Base-by-base conservation (phyloP, 2,113 vertebrate genomes). In the Platichthys stellatus region DNA sequence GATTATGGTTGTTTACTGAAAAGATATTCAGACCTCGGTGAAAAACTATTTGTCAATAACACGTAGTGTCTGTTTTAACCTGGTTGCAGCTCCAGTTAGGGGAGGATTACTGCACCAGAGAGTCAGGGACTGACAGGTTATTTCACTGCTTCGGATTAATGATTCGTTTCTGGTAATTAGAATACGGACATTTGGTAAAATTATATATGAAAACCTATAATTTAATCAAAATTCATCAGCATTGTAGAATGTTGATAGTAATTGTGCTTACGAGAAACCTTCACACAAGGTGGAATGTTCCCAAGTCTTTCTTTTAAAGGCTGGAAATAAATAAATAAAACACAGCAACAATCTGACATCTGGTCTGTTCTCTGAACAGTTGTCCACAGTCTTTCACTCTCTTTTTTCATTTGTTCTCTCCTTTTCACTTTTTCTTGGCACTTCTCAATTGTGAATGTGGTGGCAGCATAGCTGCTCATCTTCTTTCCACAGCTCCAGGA, bases 331-430 rank as follows among this genome's bases (percentile, higher is more conserved):
- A 72, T 40, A 40, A 59, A 63, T 13, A 54, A 72, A 61, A 76
- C 18, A 74, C 83, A 84, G 76, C 84, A 89, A 90, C 85, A 89
- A 82, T 86, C 80, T 90, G 92, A 92, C 91, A 92, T 92, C 91
- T 92, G 90, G 89, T 89, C 85, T 87, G 82, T 89, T 93, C 90
- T 78, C 83, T 85, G 87, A 92, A 92, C 92, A 92, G 90, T 93
- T 93, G 92, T 92, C 91, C 85, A 79, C 87, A 90, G 90, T 93
- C 91, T 93, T 93, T 92, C 92, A 90, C 92, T 89, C 86, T 87
- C 79, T 83, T 91, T 91, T 91, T 91, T 89, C 84, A 89, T 88
- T 90, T 85, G 84, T 90, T 91, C 88, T 92, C 89, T 91, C 84
- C 86, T 89, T 93, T 92, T 92, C 89, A 92, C 91, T 92, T 90